Conservation (phyloP, 2,888 invertebrate species). For the Napeogenes inachia region DNA sequence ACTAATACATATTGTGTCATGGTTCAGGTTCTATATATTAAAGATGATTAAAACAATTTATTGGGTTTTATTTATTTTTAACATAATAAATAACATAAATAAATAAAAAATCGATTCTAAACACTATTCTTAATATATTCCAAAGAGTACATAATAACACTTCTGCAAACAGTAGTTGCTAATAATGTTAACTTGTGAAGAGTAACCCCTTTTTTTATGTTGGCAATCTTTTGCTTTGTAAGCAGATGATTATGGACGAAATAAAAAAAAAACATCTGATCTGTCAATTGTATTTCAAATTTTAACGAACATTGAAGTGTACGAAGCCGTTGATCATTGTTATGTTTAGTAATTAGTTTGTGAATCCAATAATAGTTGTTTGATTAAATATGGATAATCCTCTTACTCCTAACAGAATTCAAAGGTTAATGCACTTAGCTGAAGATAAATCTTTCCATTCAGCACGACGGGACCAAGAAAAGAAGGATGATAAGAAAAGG, state of each 20-base stretch:
- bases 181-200: no score
- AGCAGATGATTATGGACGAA: no score
- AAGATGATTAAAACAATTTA: background rate
- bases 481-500: conserved; percentile 47
- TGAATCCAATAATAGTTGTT: background rate
- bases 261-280: no score
- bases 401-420: conserved; percentile 65
- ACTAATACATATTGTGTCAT: conserved; percentile 1
- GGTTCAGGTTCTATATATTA: conserved; percentile 5
- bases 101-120: no score
- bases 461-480: conserved; percentile 39
- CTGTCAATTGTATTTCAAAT: background rate
- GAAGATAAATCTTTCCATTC: conserved; percentile 58
- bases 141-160: no score
- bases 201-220: background rate
- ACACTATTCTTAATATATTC: no score
- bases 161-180: no score
- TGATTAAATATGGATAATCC: conserved; percentile 55
- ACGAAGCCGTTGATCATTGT: background rate
- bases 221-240: background rate
- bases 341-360: background rate
- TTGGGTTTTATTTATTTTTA: conserved; percentile 1
- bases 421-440: conserved; percentile 59
- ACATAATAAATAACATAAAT: no score
- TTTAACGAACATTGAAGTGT: background rate